These are phyloP conservation scores for Musca vetustissima DNA, from an alignment of 1,140 invertebrate species.

Conservation along the genomic window DNA sequence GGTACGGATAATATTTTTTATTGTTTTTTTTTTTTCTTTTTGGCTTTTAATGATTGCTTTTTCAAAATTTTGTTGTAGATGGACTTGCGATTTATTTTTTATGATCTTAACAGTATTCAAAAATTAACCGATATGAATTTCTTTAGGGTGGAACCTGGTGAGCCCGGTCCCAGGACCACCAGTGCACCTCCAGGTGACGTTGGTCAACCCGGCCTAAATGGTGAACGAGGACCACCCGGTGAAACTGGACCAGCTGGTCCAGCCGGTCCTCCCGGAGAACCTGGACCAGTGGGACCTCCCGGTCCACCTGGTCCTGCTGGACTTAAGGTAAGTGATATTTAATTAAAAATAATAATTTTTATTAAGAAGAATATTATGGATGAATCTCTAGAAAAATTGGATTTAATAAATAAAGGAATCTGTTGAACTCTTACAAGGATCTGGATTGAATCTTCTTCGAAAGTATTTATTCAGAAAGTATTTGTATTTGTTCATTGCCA, in stretches of 20 bases:
- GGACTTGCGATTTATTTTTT: too few relatives aligned
- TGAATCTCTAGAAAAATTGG: too few relatives aligned
- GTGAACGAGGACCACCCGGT: slow-evolving; percentile 60
- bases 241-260: slow-evolving; percentile 64
- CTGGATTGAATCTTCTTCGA: too few relatives aligned
- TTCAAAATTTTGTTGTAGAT: slow-evolving; percentile 19
- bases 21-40: neutral
- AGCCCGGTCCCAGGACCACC: slow-evolving; percentile 86
- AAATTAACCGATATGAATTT: too few relatives aligned
- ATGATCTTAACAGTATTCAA: too few relatives aligned
- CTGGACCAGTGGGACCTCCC: slow-evolving; percentile 57
- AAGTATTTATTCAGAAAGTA: too few relatives aligned
- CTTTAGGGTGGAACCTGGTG: slow-evolving; percentile 84
- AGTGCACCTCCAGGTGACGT: slow-evolving; percentile 75
- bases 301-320: slow-evolving; percentile 60
- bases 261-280: slow-evolving; percentile 64
- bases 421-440: too few relatives aligned
- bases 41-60: slow-evolving; percentile 22
- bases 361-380: too few relatives aligned
- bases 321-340: slow-evolving; percentile 21
- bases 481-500: too few relatives aligned
- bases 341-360: too few relatives aligned
- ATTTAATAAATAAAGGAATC: too few relatives aligned
- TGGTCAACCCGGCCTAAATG: slow-evolving; percentile 18
- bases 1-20: neutral